Conservation (phyloP, 2,888 invertebrate species). For the Masnerella sp. region DNA sequence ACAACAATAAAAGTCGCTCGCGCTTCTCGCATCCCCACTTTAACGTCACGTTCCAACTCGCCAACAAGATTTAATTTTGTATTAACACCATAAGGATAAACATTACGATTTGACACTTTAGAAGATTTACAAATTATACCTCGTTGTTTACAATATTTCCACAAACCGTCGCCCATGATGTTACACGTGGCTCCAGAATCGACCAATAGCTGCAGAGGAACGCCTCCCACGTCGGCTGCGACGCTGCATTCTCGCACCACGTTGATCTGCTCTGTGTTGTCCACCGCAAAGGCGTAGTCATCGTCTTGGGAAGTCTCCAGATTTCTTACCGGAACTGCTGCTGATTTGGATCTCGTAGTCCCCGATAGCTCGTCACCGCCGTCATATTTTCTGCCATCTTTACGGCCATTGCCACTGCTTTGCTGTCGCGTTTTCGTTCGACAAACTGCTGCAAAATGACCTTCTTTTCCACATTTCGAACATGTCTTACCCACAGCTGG, state of each 20-base stretch:
- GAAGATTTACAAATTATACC: slow-evolving; percentile 33
- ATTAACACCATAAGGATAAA: slow-evolving; percentile 59
- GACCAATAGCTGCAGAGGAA: slow-evolving; percentile 56
- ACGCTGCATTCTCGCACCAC: background rate
- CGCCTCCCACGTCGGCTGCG: slow-evolving; percentile 41
- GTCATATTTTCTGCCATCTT: no score
- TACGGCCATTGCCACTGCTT: no score
- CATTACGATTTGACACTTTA: slow-evolving; percentile 46
- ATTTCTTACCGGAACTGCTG: no score
- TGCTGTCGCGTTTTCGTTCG: background rate
- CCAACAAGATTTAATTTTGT: slow-evolving; percentile 56
- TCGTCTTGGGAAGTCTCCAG: no score
- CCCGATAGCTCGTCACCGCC: background rate
- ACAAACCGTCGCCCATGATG: slow-evolving; percentile 56
- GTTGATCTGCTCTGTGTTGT: background rate
- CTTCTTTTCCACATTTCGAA: slow-evolving; percentile 55
- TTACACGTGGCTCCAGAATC: slow-evolving; percentile 64
- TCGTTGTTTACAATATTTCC: slow-evolving; percentile 6
- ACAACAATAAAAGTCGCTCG: slow-evolving; percentile 57
- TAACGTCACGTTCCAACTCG: slow-evolving; percentile 58
- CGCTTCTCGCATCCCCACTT: slow-evolving; percentile 21
- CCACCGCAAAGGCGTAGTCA: background rate
- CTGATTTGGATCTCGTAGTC: no score
- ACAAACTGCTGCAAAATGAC: slow-evolving; percentile 59
- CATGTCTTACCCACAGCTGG: slow-evolving; percentile 62